phyloP scores from a whole-genome alignment of 1,140 invertebrate species.

The Platyscapa corneri region DNA sequence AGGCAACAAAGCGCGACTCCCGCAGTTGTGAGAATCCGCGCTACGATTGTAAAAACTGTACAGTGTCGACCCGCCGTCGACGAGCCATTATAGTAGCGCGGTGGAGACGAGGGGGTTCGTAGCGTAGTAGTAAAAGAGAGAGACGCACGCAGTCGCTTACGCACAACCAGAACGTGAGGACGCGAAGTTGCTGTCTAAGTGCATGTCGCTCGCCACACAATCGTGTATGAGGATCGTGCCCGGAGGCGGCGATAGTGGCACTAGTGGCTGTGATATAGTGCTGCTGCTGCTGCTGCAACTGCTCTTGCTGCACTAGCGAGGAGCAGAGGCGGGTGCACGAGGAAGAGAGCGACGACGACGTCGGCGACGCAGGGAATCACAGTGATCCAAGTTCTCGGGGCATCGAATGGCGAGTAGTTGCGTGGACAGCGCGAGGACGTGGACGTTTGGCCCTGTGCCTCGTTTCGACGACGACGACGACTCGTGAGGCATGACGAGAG shows the following conservation, averaged over 20 bases:
- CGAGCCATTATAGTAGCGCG: constrained; percentile 1
- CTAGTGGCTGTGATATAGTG: too few relatives aligned
- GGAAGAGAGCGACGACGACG: too few relatives aligned
- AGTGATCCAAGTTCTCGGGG: neutral
- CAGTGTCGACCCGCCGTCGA: neutral
- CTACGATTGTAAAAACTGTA: neutral
- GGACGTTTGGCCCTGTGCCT: neutral
- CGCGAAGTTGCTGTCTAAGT: too few relatives aligned
- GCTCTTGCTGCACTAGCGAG: neutral
- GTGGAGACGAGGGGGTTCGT: neutral
- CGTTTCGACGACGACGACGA: neutral
- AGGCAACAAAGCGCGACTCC: neutral
- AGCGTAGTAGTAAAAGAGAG: constrained; percentile 18
- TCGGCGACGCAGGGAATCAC: too few relatives aligned
- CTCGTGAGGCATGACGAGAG: neutral
- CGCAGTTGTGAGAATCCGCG: neutral
- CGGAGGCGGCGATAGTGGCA: too few relatives aligned
- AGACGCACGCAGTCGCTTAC: constrained; percentile 8
- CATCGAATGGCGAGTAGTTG: constrained; percentile 2
- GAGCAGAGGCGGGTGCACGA: neutral
- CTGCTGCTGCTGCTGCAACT: neutral
- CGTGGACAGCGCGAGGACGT: neutral
- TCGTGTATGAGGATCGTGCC: too few relatives aligned
- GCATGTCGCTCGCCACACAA: too few relatives aligned
- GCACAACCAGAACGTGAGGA: neutral